These are phyloP conservation scores for Coracopsis vasa DNA, from an alignment of 2,113 vertebrate genomes.

Conservation along the genomic window DNA sequence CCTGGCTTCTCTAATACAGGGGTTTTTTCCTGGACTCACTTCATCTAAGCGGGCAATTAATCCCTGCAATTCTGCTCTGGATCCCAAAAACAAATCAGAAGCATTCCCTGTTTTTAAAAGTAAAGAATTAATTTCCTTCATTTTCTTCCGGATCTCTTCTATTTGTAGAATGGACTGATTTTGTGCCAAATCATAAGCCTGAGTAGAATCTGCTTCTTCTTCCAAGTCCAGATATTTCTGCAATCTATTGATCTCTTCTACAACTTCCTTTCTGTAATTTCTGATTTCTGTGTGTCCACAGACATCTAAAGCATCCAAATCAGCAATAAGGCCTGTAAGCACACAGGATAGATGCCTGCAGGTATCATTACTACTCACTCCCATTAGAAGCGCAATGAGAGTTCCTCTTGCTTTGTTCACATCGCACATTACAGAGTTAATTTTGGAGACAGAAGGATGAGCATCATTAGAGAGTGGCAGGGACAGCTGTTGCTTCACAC, in stretches of 20 bases:
- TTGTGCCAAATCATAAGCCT: conserved; percentile 88
- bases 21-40: conserved; percentile 90
- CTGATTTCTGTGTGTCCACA: conserved; percentile 86
- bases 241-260: conserved; percentile 93
- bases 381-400: conserved; percentile 91
- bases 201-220: conserved; percentile 86
- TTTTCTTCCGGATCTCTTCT: conserved; percentile 85
- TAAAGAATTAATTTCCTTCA: conserved; percentile 81
- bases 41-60: conserved; percentile 89
- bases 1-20: conserved; percentile 94
- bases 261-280: conserved; percentile 93
- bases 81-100: conserved; percentile 82
- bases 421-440: conserved; percentile 91
- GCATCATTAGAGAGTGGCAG: conserved; percentile 89
- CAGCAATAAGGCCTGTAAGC: conserved; percentile 90
- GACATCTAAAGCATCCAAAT: conserved; percentile 93
- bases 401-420: conserved; percentile 91
- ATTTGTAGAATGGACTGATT: conserved; percentile 94
- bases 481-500: conserved; percentile 82
- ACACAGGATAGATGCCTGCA: conserved; percentile 90
- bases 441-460: conserved; percentile 87
- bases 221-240: conserved; percentile 92
- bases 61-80: conserved; percentile 89
- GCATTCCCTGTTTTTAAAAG: conserved; percentile 81
- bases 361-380: conserved; percentile 87